Evolutionary conservation across 2,888 invertebrate genomes (phyloP), one percentile per base, ranked within the genome.

Genomic region (Ennomos erosarius): DNA sequence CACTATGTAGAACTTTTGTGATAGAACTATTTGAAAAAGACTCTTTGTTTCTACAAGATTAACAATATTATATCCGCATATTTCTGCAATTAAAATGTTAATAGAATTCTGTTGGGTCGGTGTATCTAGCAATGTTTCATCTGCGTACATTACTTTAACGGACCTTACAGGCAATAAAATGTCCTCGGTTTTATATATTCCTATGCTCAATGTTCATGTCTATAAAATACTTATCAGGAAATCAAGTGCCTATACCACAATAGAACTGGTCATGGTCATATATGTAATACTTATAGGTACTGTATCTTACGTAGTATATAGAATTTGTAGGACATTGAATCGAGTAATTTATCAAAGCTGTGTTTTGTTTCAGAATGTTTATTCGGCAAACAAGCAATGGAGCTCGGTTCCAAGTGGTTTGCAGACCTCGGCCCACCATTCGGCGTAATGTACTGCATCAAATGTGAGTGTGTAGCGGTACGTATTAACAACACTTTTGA

Each of bases 381-480:
- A 75, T 97, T 98, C 83, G 98, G 98, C 62, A 97, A 97, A 82
- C 95, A 96, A 86, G 94, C 96, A 52, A 95, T 96, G 75, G 97
- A 98, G 88, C 93, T 98, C 70, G 98, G 97, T 54, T 96, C 98
- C 50, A 95, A 96, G 73, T 99, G 98, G 98, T 97, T 96, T 79
- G 98, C 98, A 50, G 97, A 98, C 85, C 93, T 99, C 70, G 98
- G 98, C 56, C 97, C 97, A 54, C 98, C 98, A 12, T 98, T 98
- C 84, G 98, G 98, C 64, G 95, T 98, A 68, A 97, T 98, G 95
- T 97, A 97, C 92, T 99, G 98, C 94, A 97, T 98, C 92, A 96
- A 96, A 93, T 99, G 98, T 93, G 97, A 98, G 94, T 98, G 98
- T 93, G 94, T 97, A 79, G 95, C 96, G 94, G 98, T 98, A 95